phyloP scores from a whole-genome alignment of 2,797 vertebrate species.

The Peromyscus melanophrys region DNA sequence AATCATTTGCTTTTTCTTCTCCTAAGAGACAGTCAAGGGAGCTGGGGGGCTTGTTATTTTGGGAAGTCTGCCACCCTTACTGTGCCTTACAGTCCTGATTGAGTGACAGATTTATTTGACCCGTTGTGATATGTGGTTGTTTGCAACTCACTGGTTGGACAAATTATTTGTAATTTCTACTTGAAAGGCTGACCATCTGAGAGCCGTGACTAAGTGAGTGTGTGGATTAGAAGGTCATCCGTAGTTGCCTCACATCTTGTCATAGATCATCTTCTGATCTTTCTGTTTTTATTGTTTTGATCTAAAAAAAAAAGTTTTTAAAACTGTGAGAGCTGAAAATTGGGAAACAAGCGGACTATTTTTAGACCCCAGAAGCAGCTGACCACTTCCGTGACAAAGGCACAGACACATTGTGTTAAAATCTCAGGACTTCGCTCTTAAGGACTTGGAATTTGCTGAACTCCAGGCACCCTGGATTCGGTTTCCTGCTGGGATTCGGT shows the following conservation, averaged over 20 bases:
- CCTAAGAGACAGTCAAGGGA: slow-evolving; percentile 68
- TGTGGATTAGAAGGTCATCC: slow-evolving; percentile 87
- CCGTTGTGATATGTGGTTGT: slow-evolving; percentile 90
- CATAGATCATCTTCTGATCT: slow-evolving; percentile 88
- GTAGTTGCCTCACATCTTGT: slow-evolving; percentile 88
- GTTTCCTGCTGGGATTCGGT: slow-evolving; percentile 72
- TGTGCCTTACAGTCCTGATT: slow-evolving; percentile 85
- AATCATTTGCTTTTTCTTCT: slow-evolving; percentile 68
- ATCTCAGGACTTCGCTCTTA: slow-evolving; percentile 48
- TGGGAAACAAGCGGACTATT: slow-evolving; percentile 82
- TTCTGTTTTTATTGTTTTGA: slow-evolving; percentile 88
- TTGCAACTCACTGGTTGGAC: slow-evolving; percentile 87
- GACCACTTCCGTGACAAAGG: slow-evolving; percentile 78
- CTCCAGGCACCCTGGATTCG: slow-evolving; percentile 69
- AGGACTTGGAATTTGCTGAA: slow-evolving; percentile 74
- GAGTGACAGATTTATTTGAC: slow-evolving; percentile 90
- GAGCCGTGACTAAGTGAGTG: slow-evolving; percentile 84
- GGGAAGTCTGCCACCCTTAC: slow-evolving; percentile 88
- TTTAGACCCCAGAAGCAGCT: slow-evolving; percentile 61
- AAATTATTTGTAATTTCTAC: slow-evolving; percentile 90
- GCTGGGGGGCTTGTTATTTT: slow-evolving; percentile 84
- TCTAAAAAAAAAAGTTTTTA: slow-evolving; percentile 62
- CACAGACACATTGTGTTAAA: slow-evolving; percentile 80
- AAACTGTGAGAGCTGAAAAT: slow-evolving; percentile 84
- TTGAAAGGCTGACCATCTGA: slow-evolving; percentile 88